A percentile compares a stretch with the other conserved stretches of the same genome.
phyloP scores from a whole-genome alignment of 2,888 invertebrate species.

The Hartigia nigra region DNA sequence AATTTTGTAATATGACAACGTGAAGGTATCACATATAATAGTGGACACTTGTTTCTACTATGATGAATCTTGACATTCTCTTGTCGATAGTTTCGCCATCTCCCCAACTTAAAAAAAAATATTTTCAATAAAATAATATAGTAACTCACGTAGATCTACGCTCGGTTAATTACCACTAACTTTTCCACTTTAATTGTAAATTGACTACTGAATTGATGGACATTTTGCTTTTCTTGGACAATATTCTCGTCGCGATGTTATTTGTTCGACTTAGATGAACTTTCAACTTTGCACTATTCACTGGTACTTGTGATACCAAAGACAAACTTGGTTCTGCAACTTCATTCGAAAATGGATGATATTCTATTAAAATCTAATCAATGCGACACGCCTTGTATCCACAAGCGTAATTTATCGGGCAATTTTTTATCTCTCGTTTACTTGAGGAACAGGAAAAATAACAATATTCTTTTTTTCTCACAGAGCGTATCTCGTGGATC shows the following conservation, averaged over 20 bases:
- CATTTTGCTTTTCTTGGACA: not conserved
- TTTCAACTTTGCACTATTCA: not conserved
- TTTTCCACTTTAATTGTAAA: not conserved
- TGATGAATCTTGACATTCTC: not conserved
- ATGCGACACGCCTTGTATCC: not conserved
- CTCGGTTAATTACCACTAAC: not conserved
- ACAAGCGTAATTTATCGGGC: slow-evolving; percentile 23
- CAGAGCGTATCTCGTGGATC: slow-evolving; percentile 85
- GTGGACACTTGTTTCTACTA: not conserved
- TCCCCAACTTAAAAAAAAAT: no score
- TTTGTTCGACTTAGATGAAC: not conserved
- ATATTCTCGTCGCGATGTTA: not conserved
- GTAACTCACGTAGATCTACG: not conserved
- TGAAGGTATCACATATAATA: not conserved
- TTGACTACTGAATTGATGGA: not conserved
- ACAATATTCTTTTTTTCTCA: slow-evolving; percentile 37
- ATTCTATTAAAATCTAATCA: not conserved
- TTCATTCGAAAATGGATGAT: not conserved
- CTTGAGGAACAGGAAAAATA: not conserved
- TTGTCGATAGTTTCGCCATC: not conserved
- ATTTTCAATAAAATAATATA: no score
- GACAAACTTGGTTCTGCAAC: not conserved
- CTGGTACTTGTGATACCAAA: not conserved
- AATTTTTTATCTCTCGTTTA: slow-evolving; percentile 30
- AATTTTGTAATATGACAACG: not conserved